phyloP scores from a whole-genome alignment of 64 coral and sea anemone genomes.

The Montipora cactus region DNA sequence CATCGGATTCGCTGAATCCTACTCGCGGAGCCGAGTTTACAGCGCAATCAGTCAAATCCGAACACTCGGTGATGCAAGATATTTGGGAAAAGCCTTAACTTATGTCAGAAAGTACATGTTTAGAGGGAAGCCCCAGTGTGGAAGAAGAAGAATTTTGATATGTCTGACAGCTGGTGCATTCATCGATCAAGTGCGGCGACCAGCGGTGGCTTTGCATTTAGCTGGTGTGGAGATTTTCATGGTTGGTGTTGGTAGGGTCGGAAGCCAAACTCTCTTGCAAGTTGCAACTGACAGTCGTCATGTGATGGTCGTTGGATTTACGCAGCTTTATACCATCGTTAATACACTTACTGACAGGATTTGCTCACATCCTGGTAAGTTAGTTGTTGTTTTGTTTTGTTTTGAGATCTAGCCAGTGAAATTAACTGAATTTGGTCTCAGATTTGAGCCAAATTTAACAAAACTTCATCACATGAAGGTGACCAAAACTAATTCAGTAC shows the following conservation, averaged over 20 bases:
- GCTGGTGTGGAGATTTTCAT: conserved; percentile 61
- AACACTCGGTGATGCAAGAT: not conserved
- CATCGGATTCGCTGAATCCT: not conserved
- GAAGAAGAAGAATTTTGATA: conserved; percentile 25
- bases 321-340: conserved; percentile 24
- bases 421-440: too few relatives aligned
- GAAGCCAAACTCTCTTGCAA: not conserved
- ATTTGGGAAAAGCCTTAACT: not conserved
- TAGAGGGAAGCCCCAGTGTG: conserved; percentile 33
- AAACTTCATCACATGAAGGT: too few relatives aligned
- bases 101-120: conserved; percentile 25
- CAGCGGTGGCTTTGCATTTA: conserved; percentile 6
- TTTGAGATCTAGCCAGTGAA: not conserved
- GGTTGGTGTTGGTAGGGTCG: not conserved
- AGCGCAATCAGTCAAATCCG: conserved; percentile 8
- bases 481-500: too few relatives aligned
- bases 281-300: conserved; percentile 49
- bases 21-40: conserved; percentile 1
- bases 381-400: not conserved
- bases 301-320: not conserved
- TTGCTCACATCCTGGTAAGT: conserved; percentile 45
- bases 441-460: too few relatives aligned
- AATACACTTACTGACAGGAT: conserved; percentile 40
- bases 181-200: conserved; percentile 33
- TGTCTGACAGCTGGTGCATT: conserved; percentile 17